A percentile compares a stretch with the other conserved stretches of the same genome.
Evolutionary conservation across 2,888 invertebrate genomes (phyloP).

Genomic region (Clistopyga incitator): DNA sequence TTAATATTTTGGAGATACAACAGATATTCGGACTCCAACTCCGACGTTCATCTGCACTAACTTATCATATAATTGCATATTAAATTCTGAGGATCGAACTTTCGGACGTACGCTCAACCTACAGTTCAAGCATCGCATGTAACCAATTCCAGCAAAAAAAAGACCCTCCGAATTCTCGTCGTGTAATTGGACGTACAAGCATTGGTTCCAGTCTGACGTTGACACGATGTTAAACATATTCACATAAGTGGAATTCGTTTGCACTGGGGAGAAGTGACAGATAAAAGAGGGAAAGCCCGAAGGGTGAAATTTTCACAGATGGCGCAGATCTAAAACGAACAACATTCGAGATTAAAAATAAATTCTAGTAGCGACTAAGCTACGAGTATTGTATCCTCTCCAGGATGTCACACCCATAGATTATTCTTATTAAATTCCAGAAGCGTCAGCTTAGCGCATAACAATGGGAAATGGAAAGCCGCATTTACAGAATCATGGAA

Average conservation of each 20-base stretch:
- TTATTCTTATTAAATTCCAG: constrained; percentile 28
- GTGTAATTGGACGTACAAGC: neutral
- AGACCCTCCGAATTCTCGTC: neutral
- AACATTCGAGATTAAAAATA: neutral
- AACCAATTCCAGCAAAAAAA: neutral
- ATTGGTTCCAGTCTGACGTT: neutral
- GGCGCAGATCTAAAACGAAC: neutral
- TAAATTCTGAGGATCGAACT: too few relatives aligned
- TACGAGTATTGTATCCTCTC: neutral
- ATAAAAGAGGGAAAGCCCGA: neutral
- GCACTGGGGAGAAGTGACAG: neutral
- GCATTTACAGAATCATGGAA: neutral
- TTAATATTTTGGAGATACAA: too few relatives aligned
- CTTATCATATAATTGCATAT: too few relatives aligned
- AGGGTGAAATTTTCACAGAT: neutral
- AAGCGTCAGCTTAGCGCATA: neutral
- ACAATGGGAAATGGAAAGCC: neutral
- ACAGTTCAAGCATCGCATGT: neutral
- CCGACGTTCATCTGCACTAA: too few relatives aligned
- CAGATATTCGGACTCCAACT: too few relatives aligned
- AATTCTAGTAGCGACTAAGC: neutral
- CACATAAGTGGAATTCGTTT: neutral
- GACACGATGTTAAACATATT: neutral
- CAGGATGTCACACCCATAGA: neutral
- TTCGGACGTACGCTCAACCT: neutral